phyloP scores from a whole-genome alignment of 2,797 vertebrate genomes.

The Sebastes itinus region DNA sequence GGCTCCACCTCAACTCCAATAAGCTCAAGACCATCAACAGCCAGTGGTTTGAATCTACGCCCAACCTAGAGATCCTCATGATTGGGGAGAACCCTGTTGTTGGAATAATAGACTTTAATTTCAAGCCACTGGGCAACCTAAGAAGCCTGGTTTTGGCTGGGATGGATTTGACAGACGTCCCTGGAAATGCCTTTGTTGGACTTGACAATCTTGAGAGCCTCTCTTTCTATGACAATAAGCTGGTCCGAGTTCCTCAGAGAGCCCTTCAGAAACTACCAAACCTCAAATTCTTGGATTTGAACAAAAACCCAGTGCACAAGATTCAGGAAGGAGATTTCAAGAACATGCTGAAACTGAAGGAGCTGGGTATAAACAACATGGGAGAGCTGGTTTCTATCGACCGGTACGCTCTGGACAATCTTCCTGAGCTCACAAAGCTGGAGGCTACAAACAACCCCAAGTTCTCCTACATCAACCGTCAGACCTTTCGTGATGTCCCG shows the following conservation, averaged over 20 bases:
- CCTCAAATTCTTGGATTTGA: slow-evolving; percentile 96
- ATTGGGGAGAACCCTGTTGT: slow-evolving; percentile 97
- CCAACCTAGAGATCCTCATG: slow-evolving; percentile 97
- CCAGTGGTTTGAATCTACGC: slow-evolving; percentile 95
- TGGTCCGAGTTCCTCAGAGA: slow-evolving; percentile 90
- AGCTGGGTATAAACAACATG: slow-evolving; percentile 98
- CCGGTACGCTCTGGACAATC: slow-evolving; percentile 91
- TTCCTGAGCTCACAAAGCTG: slow-evolving; percentile 96
- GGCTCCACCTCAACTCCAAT: slow-evolving; percentile 97
- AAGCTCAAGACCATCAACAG: slow-evolving; percentile 91
- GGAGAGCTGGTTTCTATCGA: slow-evolving; percentile 93
- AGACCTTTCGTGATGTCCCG: slow-evolving; percentile 92
- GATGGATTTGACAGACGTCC: slow-evolving; percentile 95
- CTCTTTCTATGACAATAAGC: slow-evolving; percentile 95
- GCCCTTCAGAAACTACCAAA: slow-evolving; percentile 95
- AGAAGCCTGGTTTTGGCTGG: slow-evolving; percentile 95
- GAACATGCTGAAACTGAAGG: slow-evolving; percentile 95
- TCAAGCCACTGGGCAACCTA: slow-evolving; percentile 91
- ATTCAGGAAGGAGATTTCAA: slow-evolving; percentile 96
- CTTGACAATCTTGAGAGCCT: slow-evolving; percentile 96
- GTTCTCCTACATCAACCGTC: slow-evolving; percentile 91
- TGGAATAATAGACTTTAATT: slow-evolving; percentile 95
- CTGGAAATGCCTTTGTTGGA: slow-evolving; percentile 93
- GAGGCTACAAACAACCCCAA: slow-evolving; percentile 98
- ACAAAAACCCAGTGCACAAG: slow-evolving; percentile 96